Evolutionary conservation across 1,140 invertebrate species (phyloP), one percentile per base, ranked within the genome.

Genomic region (Scaptomyza montana): DNA sequence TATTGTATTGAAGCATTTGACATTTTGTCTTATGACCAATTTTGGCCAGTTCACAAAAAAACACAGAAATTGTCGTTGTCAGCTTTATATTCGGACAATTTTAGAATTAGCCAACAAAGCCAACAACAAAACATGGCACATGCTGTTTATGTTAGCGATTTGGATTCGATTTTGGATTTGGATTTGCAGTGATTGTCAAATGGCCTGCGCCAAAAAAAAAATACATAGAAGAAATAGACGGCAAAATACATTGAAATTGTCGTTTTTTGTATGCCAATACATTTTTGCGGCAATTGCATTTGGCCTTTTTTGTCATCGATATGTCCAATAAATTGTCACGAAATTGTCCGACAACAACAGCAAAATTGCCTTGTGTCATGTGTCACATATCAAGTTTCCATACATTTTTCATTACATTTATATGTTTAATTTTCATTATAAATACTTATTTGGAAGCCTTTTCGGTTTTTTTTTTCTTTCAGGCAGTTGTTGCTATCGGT

Each of bases 281-380:
- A 33, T 36, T 36, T 43, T 12, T 85, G 74, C 28, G 74, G 46
- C 78, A 77, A 81, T 78, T 84, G 80, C 77, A 84, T 76, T 76
- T 72, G 59, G 39, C 82, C 75, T 76, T 89, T 82, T 87, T 65
- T 77, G 78, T 82, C 82, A 76, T 73, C 78, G 84, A 89, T 89
- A 67, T 73, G 77, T 85, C 68, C 74, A 85, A 85, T 85, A 85
- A 85, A 85, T 85, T 85, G 80, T 86, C 80, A 86, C 81, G 80
- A 86, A 69, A 63, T 72, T 76, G 62, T 64, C 51, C 46, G 49
- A 56, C 65, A 43, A 72, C 55, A 72, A 19, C 13, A 33, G 16
- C 46, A 47, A 49, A 49, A 59, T 59, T 59, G 43, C 56, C 56
- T 47, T 59, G 56, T 59, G 56, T 36, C 61, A 67, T 76, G 60